phyloP scores from a whole-genome alignment of 2,113 vertebrate genomes.

The Aramus guarauna region DNA sequence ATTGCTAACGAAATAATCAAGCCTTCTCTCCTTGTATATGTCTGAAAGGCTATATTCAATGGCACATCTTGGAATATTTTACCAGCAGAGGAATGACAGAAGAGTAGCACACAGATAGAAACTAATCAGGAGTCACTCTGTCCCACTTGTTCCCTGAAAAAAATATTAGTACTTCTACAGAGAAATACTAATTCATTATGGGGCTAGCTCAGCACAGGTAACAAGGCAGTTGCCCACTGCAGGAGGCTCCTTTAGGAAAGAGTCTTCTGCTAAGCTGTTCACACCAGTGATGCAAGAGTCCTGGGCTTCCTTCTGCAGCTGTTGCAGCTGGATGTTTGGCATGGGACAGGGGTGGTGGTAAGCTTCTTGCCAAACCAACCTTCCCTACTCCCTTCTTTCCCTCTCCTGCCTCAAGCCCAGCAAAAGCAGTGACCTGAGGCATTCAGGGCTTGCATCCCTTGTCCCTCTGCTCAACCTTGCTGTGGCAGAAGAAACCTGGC shows the following conservation, averaged over 20 bases:
- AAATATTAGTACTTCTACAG: background rate
- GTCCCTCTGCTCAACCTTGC: background rate
- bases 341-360: background rate
- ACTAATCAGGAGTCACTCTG: background rate
- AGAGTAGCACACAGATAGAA: background rate
- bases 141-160: background rate
- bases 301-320: background rate
- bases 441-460: background rate
- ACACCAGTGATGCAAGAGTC: background rate
- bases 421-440: accelerated
- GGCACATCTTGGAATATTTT: background rate
- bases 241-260: background rate
- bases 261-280: background rate
- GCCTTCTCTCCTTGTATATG: background rate
- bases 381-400: background rate
- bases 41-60: background rate
- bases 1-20: background rate
- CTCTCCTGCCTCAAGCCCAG: accelerated
- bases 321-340: background rate
- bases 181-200: background rate
- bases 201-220: background rate
- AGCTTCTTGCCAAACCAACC: background rate
- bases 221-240: accelerated
- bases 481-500: background rate
- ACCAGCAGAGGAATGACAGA: background rate